phyloP scores from a whole-genome alignment of 2,888 invertebrate genomes.

The Parelbella ahira region DNA sequence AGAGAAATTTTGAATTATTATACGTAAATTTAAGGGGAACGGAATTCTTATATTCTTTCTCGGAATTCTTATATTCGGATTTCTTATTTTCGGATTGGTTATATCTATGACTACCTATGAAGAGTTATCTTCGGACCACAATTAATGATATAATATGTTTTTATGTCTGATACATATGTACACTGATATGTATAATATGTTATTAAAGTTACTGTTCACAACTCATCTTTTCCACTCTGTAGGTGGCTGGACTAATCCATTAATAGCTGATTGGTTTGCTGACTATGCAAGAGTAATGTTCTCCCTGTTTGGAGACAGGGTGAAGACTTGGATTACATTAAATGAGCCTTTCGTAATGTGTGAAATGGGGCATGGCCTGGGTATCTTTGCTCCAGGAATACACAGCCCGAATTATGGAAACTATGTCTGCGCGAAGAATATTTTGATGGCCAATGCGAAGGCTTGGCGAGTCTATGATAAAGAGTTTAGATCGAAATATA shows the following conservation, averaged over 20 bases:
- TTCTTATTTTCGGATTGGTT: no score
- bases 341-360: conserved; percentile 82
- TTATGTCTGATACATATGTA: no score
- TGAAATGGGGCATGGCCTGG: conserved; percentile 42
- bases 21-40: no score
- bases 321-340: conserved; percentile 85
- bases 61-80: no score
- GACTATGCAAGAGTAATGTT: conserved; percentile 81
- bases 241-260: conserved; percentile 85
- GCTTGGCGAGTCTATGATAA: conserved; percentile 79
- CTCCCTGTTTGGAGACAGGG: conserved; percentile 79
- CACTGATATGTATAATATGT: no score
- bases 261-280: conserved; percentile 80
- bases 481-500: conserved; percentile 66
- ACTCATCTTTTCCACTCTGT: no score
- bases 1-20: no score
- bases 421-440: conserved; percentile 79
- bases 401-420: conserved; percentile 54
- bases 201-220: not conserved
- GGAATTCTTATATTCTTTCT: no score
- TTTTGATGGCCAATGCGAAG: conserved; percentile 83
- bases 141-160: no score
- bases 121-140: no score
- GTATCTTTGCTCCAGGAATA: conserved; percentile 24
- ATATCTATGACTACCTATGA: no score